Evolutionary conservation across 2,797 vertebrate species (phyloP).

Genomic region (Alectoris magna): DNA sequence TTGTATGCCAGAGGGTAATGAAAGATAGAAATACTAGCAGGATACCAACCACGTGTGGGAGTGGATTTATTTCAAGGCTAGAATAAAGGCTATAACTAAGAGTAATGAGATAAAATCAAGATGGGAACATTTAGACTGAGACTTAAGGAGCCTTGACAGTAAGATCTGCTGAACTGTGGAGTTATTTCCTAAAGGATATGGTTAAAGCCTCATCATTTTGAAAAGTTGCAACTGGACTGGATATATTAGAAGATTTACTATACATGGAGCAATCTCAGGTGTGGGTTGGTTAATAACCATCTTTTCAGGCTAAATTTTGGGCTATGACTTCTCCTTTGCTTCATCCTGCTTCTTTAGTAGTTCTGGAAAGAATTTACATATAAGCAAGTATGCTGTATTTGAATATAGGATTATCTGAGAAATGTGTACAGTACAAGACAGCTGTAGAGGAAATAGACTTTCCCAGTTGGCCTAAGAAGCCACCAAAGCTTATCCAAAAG

Average conservation of each 20-base stretch:
- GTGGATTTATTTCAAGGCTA: slow-evolving; percentile 7
- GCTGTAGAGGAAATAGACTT: background rate
- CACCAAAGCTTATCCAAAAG: background rate
- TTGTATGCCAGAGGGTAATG: background rate
- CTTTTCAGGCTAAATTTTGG: background rate
- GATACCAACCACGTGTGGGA: background rate
- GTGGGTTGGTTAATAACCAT: background rate
- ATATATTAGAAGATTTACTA: background rate
- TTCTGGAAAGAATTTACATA: background rate
- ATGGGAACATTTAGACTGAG: background rate
- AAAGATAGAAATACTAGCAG: background rate
- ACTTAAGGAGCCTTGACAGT: background rate
- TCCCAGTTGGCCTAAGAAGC: background rate
- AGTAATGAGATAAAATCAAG: background rate
- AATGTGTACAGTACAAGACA: background rate
- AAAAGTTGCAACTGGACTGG: background rate
- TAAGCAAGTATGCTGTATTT: background rate
- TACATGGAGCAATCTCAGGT: background rate
- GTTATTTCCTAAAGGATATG: background rate
- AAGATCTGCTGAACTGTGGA: background rate
- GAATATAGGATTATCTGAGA: background rate
- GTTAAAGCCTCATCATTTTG: background rate
- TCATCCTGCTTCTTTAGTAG: background rate
- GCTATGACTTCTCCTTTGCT: background rate
- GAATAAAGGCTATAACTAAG: background rate